Conservation (phyloP, 2,888 invertebrate species). For the Dichetophora obliterata region DNA sequence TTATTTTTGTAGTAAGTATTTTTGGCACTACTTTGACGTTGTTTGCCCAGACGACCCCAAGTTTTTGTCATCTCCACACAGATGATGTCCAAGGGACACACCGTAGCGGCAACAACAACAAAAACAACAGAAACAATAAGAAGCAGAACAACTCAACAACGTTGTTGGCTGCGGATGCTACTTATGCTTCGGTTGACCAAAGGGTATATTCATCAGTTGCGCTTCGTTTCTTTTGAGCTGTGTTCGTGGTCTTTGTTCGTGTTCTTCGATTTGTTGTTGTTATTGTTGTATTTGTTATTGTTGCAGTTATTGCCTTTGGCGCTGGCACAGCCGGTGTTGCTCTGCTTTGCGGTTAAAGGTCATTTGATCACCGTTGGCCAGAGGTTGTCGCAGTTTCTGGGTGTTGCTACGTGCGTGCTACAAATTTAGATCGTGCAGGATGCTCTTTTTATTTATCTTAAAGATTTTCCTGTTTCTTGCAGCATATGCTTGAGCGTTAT, state of each 20-base stretch:
- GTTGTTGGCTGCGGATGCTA: slow-evolving; percentile 29
- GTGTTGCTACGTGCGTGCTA: background rate
- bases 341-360: slow-evolving; percentile 24
- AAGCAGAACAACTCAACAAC: slow-evolving; percentile 35
- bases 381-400: background rate
- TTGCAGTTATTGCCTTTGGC: background rate
- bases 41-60: slow-evolving; percentile 68
- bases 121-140: slow-evolving; percentile 36
- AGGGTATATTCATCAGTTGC: slow-evolving; percentile 62
- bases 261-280: background rate
- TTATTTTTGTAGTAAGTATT: background rate
- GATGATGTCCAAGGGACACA: slow-evolving; percentile 45
- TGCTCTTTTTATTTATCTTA: background rate
- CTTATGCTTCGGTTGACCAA: slow-evolving; percentile 35
- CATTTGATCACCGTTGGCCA: slow-evolving; percentile 21
- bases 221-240: slow-evolving; percentile 53
- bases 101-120: slow-evolving; percentile 36
- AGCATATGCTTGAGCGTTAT: too few relatives aligned
- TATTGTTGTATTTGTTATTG: too few relatives aligned
- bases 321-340: slow-evolving; percentile 2
- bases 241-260: background rate
- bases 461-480: background rate
- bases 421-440: background rate
- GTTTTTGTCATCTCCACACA: slow-evolving; percentile 45
- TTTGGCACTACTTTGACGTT: slow-evolving; percentile 43